These are phyloP conservation scores for Temnothorax longispinosus DNA, from an alignment of 1,140 invertebrate genomes.

Conservation along the genomic window DNA sequence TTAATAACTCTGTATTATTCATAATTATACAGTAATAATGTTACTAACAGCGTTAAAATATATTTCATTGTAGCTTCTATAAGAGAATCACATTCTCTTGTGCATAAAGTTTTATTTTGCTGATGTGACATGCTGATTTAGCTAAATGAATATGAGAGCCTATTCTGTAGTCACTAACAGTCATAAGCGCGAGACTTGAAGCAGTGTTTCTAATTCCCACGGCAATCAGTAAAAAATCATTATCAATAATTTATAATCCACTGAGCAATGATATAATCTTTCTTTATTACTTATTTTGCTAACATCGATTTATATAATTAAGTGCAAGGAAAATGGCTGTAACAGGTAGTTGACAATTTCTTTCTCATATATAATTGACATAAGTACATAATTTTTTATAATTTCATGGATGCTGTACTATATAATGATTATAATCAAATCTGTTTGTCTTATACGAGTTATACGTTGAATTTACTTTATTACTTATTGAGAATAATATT, in stretches of 20 bases:
- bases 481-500: not conserved
- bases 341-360: not conserved
- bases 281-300: not conserved
- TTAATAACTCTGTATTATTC: not conserved
- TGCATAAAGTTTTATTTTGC: conserved; percentile 2
- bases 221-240: conserved; percentile 15
- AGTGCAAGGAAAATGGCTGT: not conserved
- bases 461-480: not conserved
- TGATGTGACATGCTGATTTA: conserved; percentile 13
- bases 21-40: not conserved
- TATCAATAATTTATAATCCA: not conserved
- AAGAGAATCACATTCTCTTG: not conserved
- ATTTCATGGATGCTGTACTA: not conserved
- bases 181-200: not conserved
- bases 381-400: not conserved
- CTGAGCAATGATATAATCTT: not conserved
- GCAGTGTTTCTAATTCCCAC: not conserved
- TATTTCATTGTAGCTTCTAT: not conserved
- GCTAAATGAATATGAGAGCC: conserved; percentile 4
- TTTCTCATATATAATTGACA: not conserved
- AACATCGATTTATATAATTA: conserved; percentile 10
- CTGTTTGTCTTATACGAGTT: not conserved
- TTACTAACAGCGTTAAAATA: not conserved
- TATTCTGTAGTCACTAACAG: not conserved
- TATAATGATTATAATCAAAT: not conserved